phyloP scores from a whole-genome alignment of 2,113 vertebrate genomes.

The Cyanoderma ruficeps region DNA sequence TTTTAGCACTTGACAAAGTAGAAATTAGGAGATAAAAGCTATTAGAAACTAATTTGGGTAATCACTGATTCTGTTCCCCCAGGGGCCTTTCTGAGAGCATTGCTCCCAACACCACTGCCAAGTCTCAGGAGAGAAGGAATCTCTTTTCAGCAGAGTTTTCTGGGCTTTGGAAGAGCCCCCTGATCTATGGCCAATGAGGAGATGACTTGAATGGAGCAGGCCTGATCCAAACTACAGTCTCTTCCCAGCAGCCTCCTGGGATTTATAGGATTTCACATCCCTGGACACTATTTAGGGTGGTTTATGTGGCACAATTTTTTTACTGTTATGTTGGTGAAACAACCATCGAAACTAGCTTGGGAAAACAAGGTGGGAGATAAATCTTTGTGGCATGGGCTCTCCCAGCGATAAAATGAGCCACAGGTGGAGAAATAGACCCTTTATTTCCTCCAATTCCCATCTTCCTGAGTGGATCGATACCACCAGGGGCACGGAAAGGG shows the following conservation, averaged over 20 bases:
- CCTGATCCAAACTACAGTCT: not conserved
- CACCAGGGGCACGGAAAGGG: not conserved
- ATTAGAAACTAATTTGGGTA: slow-evolving; percentile 66
- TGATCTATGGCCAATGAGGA: not conserved
- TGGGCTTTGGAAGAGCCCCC: not conserved
- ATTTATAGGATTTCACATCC: not conserved
- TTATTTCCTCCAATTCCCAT: not conserved
- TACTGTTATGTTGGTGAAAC: not conserved
- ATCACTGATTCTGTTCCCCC: slow-evolving; percentile 48
- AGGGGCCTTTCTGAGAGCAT: not conserved
- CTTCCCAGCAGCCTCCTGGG: not conserved
- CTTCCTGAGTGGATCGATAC: not conserved
- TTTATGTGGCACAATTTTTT: not conserved
- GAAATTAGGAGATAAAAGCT: slow-evolving; percentile 68
- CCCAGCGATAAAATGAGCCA: not conserved
- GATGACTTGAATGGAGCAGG: not conserved
- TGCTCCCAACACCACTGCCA: not conserved
- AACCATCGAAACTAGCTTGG: not conserved
- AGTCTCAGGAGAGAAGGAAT: not conserved
- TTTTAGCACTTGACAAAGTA: slow-evolving; percentile 63
- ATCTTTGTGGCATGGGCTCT: not conserved
- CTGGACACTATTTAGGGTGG: not conserved
- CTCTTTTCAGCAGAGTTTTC: not conserved
- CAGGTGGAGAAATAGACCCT: not conserved
- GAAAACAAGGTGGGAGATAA: not conserved